Evolutionary conservation across 2,888 invertebrate genomes (phyloP), one percentile per base, ranked within the genome.

Genomic region (Tenthredo notha): DNA sequence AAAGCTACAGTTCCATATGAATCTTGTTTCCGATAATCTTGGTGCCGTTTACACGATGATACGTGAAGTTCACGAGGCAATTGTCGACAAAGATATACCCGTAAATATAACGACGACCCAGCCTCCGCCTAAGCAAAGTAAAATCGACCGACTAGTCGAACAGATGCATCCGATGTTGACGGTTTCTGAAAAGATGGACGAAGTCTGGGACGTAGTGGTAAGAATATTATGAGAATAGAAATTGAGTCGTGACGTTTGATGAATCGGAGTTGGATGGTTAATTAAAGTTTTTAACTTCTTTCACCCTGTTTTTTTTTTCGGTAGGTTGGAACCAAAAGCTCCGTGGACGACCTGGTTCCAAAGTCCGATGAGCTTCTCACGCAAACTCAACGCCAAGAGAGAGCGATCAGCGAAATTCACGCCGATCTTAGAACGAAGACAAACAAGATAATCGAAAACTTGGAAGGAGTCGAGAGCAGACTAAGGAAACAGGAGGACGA

Each of bases 181-280:
- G 84, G 97, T 98, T 0, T 97, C 97, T 0, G 97, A 97, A 91
- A 98, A 98, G 93, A 98, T 98, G 97, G 98, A 98, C 90, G 97
- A 98, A 93, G 97, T 98, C 4, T 98, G 98, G 98, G 97, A 97
- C 91, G 97, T 98, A 5, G 97, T 98, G 15, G 97, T 92, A 85
- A 92, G 91, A 87, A 47, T 33, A 65, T 6, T n/a, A n/a, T 40
- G 50, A n/a, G 50, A 18, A 6, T 50, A 43, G n/a, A n/a, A n/a
- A 74, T 43, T 4, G 25, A 70, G 10, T 43, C 5, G 9, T 9
- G 47, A 3, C 25, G n/a, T 43, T 9, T 37, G 21, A 7, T 21
- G 72, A 70, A 18, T 43, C 74, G 21, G 18, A 10, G 74, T 84
- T 21, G 12, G 50, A 29, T 9, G n/a, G 74, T 65, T 33, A 3